phyloP scores from a whole-genome alignment of 2,888 invertebrate species.

The Hyposoter dolosus region DNA sequence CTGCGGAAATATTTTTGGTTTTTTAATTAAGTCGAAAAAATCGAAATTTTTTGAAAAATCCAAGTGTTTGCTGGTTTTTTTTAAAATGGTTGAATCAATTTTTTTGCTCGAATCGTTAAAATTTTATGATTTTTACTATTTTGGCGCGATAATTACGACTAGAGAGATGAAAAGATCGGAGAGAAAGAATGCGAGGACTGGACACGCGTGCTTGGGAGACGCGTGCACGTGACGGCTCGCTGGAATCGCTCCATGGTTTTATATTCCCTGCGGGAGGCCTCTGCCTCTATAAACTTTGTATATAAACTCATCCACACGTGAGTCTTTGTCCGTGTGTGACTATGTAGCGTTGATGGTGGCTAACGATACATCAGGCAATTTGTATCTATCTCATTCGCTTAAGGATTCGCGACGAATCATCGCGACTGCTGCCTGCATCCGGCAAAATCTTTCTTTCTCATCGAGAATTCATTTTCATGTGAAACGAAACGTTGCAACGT shows the following conservation, averaged over 20 bases:
- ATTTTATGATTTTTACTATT: not conserved
- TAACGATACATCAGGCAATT: conserved; percentile 50
- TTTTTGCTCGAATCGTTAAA: not conserved
- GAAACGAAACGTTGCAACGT: not conserved
- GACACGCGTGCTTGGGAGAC: conserved; percentile 51
- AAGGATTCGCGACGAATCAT: conserved; percentile 64
- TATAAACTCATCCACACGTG: conserved; percentile 7
- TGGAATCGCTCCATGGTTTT: conserved; percentile 60
- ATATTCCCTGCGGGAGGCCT: conserved; percentile 66
- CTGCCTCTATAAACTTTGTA: conserved; percentile 29
- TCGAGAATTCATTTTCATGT: not conserved
- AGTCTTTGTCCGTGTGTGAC: conserved; percentile 15
- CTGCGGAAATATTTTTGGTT: not conserved
- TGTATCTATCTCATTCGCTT: conserved; percentile 66
- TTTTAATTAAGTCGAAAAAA: not conserved
- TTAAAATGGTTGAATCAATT: not conserved
- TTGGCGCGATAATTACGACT: not conserved
- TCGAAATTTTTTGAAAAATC: not conserved
- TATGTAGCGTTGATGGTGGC: not conserved
- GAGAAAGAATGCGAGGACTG: not conserved
- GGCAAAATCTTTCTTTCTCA: conserved; percentile 10
- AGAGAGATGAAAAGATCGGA: not conserved
- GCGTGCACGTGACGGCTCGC: conserved; percentile 62
- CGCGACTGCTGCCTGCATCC: conserved; percentile 36
- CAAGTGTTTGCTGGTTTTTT: not conserved